A percentile compares a stretch with the other conserved stretches of the same genome.
Conservation (phyloP, 1,140 invertebrate genomes). For the Bombus ignitus region DNA sequence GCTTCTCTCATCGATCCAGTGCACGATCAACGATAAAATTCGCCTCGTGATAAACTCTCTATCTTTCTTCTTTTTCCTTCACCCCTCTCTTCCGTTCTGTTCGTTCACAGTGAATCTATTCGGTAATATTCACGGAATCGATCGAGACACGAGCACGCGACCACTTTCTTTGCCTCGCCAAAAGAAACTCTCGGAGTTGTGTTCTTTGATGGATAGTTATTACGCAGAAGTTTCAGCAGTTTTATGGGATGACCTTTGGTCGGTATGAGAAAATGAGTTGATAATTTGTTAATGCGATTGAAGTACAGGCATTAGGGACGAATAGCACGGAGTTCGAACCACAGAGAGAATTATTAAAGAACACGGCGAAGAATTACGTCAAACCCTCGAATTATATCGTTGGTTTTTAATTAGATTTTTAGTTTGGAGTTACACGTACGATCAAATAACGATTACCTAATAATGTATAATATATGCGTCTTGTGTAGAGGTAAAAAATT, state of each 20-base stretch:
- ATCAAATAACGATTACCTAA: neutral
- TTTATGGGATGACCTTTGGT: neutral
- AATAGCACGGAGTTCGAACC: neutral
- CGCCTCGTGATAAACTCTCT: neutral
- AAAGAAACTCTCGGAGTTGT: neutral
- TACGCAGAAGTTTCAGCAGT: neutral
- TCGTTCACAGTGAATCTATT: conserved; percentile 23
- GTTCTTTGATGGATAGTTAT: neutral
- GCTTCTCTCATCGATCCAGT: neutral
- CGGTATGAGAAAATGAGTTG: neutral
- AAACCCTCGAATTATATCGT: neutral
- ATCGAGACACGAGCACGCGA: conserved; percentile 15
- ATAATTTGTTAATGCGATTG: neutral
- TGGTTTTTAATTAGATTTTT: neutral
- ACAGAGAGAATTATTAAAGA: neutral
- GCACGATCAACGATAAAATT: conserved; percentile 24
- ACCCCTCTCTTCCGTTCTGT: neutral
- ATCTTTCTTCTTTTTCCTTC: neutral
- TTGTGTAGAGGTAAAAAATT: neutral
- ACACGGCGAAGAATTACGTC: neutral
- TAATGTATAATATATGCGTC: neutral
- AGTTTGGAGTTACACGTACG: no score
- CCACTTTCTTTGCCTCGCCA: neutral
- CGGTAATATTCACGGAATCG: conserved; percentile 29
- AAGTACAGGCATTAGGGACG: neutral